These are phyloP conservation scores for Pelosia muscerda DNA, from an alignment of 2,888 invertebrate species.

Conservation along the genomic window DNA sequence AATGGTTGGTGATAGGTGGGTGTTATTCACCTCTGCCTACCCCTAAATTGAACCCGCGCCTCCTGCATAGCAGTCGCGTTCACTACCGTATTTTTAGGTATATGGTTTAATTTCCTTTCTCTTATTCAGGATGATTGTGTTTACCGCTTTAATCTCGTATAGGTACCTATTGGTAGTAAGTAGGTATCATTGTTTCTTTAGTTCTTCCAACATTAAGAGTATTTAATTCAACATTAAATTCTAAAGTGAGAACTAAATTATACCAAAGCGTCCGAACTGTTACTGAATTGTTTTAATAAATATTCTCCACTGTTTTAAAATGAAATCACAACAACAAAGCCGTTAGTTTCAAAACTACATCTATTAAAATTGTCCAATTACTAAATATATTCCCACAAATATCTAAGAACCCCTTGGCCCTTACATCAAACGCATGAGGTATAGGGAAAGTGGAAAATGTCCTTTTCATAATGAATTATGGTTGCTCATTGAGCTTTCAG, in stretches of 20 bases:
- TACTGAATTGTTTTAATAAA: background rate
- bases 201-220: background rate
- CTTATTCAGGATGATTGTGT: background rate
- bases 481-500: constrained; percentile 81
- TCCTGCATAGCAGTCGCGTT: too few relatives aligned
- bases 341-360: background rate
- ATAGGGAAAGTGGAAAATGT: constrained; percentile 67
- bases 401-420: constrained; percentile 39
- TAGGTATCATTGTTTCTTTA: background rate
- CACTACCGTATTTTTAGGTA: too few relatives aligned
- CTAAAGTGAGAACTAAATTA: background rate
- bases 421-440: constrained; percentile 50
- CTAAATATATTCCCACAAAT: constrained; percentile 37
- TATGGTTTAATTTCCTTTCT: too few relatives aligned
- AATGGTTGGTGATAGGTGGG: too few relatives aligned
- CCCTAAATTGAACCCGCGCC: too few relatives aligned
- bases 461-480: constrained; percentile 77
- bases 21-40: too few relatives aligned
- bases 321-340: constrained; percentile 9
- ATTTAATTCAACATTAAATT: constrained; percentile 2
- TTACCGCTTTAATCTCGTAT: background rate
- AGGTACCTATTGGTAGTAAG: background rate
- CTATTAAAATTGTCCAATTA: constrained; percentile 32
- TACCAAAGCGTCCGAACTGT: background rate
- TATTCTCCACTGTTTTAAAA: background rate